Conservation (phyloP, 2,888 invertebrate species). For the Acanthosepion pharaonis region DNA sequence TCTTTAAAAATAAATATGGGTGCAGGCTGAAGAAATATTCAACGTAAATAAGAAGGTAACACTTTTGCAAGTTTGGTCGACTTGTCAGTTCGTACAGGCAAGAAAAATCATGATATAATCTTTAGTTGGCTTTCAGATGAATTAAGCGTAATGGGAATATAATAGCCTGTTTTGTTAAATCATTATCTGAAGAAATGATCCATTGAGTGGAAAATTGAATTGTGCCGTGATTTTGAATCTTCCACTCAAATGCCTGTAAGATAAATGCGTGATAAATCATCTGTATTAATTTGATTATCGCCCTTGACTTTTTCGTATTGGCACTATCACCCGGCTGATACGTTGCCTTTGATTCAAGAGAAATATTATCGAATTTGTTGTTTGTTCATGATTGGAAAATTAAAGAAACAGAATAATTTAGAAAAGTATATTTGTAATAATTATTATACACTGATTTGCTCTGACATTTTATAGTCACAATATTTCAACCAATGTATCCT, state of each 20-base stretch:
- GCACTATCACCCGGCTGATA: background rate
- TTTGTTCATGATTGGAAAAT: background rate
- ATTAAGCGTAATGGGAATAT: constrained; percentile 9
- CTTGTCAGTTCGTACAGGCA: background rate
- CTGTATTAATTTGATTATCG: background rate
- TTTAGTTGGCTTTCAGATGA: background rate
- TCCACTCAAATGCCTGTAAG: background rate
- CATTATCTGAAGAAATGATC: background rate
- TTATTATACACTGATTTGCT: too few relatives aligned
- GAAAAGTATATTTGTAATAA: background rate
- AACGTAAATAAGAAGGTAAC: background rate
- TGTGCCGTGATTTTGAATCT: background rate
- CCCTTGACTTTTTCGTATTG: constrained; percentile 2
- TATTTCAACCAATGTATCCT: too few relatives aligned
- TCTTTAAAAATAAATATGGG: too few relatives aligned
- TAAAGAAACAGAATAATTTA: background rate
- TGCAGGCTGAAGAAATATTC: too few relatives aligned
- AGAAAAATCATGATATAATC: background rate
- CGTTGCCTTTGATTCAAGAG: background rate
- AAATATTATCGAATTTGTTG: background rate
- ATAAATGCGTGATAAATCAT: background rate
- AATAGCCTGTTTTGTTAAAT: background rate
- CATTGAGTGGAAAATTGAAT: constrained; percentile 12
- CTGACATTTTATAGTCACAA: too few relatives aligned
- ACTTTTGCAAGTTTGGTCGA: background rate